Percentiles rank a stretch among this genome's conserved stretches.
phyloP scores from a whole-genome alignment of 2,888 invertebrate genomes.

The Nomada flava region DNA sequence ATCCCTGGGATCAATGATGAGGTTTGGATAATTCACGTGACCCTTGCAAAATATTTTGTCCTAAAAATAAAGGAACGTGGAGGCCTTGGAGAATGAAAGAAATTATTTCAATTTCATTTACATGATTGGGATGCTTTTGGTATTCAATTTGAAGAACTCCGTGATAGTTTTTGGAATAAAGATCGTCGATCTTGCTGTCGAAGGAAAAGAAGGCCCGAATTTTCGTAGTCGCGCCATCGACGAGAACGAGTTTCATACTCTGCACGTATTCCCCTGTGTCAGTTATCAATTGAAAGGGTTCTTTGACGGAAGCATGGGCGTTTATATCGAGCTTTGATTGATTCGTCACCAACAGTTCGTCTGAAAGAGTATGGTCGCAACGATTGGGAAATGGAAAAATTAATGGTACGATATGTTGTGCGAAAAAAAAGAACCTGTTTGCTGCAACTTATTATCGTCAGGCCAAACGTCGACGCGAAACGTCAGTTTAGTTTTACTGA shows the following conservation, averaged over 20 bases:
- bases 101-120: slow-evolving; percentile 62
- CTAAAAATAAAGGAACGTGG: slow-evolving; percentile 80
- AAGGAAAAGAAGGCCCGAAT: slow-evolving; percentile 74
- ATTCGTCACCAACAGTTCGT: slow-evolving; percentile 86
- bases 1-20: slow-evolving; percentile 85
- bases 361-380: slow-evolving; percentile 74
- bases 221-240: slow-evolving; percentile 56
- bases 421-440: slow-evolving; percentile 81
- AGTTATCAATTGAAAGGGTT: slow-evolving; percentile 84
- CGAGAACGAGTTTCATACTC: slow-evolving; percentile 65
- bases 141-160: slow-evolving; percentile 81
- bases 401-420: too few species aligned
- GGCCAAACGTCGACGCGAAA: slow-evolving; percentile 86
- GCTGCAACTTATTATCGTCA: slow-evolving; percentile 84
- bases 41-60: slow-evolving; percentile 88
- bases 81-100: neutral
- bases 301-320: slow-evolving; percentile 84
- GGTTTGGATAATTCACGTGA: slow-evolving; percentile 89
- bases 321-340: slow-evolving; percentile 85
- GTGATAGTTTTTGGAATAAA: slow-evolving; percentile 69
- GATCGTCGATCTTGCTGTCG: slow-evolving; percentile 46
- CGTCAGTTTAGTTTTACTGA: slow-evolving; percentile 85
- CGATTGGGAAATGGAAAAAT: neutral
- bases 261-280: slow-evolving; percentile 62
- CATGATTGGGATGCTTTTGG: slow-evolving; percentile 83